Evolutionary conservation across 1,140 invertebrate genomes (phyloP), one percentile per base, ranked within the genome.

Genomic region (Rhopalosiphum maidis): DNA sequence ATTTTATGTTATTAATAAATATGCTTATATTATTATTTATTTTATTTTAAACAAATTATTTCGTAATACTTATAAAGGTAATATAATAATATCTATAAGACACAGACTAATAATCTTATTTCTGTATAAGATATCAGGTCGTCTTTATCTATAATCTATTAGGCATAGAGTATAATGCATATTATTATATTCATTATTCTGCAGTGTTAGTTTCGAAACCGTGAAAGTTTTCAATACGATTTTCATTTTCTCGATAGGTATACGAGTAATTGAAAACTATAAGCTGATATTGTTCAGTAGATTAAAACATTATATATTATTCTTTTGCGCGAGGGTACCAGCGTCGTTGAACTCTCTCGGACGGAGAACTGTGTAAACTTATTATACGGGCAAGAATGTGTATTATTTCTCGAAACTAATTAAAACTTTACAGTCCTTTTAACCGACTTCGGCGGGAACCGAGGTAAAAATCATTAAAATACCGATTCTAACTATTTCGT

Each of bases 391-490:
- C 88, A 89, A 68, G 30, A 90, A 90, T 68, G 25, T 37, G 51
- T 43, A 90, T 41, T 55, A 41, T 60, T 90, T 90, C 41, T 11
- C 25, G 37, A 90, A 90, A 90, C 89, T 90, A 90, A 90, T 90
- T 90, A 90, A 90, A 90, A 90, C 37, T 90, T 90, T 90, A 90
- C 89, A n/a, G 89, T 60, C 88, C 88, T 55, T 37, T 89, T 55
- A 89, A 30, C 89, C 25, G 37, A 43, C 54, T 89, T 54, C 18
- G n/a, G 48, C 48, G 18, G 37, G 86, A 1, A 48, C 30, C 15
- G 30, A 87, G 86, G 46, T 37, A 55, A 90, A 90, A 60, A 90
- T 90, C 89, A 68, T 90, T 60, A 90, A 68, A 90, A 90, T 90
- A 60, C 54, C 54, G 23, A 89, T 54, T 41, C 87, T 37, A 23